These are phyloP conservation scores for Parauchenoglanis ngamensis DNA, from an alignment of 2,797 vertebrate species.

Conservation along the genomic window DNA sequence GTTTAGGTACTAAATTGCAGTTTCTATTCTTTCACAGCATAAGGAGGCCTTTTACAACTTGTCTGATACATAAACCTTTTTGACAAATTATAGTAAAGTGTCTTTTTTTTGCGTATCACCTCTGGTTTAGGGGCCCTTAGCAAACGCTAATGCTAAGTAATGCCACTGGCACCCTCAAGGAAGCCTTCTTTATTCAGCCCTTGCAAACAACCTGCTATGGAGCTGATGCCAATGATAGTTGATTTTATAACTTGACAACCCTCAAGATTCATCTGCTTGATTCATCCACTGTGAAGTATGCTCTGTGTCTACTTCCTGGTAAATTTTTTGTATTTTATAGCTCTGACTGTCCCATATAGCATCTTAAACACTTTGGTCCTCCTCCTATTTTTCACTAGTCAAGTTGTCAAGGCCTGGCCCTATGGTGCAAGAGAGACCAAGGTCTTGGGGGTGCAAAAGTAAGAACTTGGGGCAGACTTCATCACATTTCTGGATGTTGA, in stretches of 20 bases:
- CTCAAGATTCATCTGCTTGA: neutral
- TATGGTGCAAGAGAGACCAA: neutral
- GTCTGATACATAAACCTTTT: neutral
- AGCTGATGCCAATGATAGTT: neutral
- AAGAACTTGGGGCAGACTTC: neutral
- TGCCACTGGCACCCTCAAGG: no score
- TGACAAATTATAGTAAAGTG: neutral
- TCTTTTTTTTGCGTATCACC: neutral
- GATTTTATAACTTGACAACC: neutral
- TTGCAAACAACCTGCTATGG: neutral
- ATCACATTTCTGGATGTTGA: neutral
- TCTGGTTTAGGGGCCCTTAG: neutral
- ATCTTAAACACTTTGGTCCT: neutral
- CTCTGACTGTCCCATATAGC: neutral
- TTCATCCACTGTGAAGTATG: neutral
- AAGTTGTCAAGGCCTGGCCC: neutral
- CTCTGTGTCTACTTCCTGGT: neutral
- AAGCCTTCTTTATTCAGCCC: neutral
- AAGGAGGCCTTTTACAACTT: neutral
- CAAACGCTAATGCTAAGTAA: neutral
- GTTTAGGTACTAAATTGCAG: neutral
- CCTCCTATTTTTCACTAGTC: neutral
- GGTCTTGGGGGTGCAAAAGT: neutral
- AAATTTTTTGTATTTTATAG: neutral
- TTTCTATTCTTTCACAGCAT: neutral